phyloP scores from a whole-genome alignment of 2,888 invertebrate genomes.

The Rhimphoctona megacephalus region DNA sequence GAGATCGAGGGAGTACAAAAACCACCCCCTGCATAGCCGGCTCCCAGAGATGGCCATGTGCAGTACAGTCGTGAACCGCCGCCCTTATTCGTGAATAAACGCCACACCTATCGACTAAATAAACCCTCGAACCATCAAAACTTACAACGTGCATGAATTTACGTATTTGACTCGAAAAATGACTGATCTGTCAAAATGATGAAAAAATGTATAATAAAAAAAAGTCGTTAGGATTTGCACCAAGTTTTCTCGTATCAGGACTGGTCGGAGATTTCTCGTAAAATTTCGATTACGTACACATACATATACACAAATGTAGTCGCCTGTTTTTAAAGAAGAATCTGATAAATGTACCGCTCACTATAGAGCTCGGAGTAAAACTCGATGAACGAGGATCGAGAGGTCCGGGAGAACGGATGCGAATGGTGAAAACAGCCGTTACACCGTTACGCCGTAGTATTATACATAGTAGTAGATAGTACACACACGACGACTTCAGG shows the following conservation, averaged over 20 bases:
- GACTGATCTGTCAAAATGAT: neutral
- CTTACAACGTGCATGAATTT: neutral
- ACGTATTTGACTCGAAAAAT: neutral
- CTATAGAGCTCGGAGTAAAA: constrained; percentile 7
- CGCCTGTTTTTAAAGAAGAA: neutral
- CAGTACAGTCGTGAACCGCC: constrained; percentile 77
- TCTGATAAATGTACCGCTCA: constrained; percentile 31
- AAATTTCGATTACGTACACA: neutral
- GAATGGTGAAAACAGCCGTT: constrained; percentile 66
- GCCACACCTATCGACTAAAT: constrained; percentile 66
- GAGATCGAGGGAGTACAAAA: constrained; percentile 61
- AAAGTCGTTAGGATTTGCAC: neutral
- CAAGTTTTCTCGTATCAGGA: neutral
- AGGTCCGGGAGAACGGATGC: constrained; percentile 51
- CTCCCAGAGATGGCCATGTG: constrained; percentile 79
- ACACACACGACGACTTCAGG: constrained; percentile 39
- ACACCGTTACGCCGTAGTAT: constrained; percentile 63
- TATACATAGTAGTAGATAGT: constrained; percentile 45
- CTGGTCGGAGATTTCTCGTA: neutral
- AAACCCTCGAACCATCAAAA: constrained; percentile 20
- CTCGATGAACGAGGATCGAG: constrained; percentile 39
- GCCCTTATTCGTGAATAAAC: constrained; percentile 59
- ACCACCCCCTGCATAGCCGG: constrained; percentile 81
- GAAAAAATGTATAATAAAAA: neutral
- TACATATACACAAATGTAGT: neutral